A percentile compares a stretch with the other conserved stretches of the same genome.
Conservation (phyloP, 2,888 invertebrate genomes). For the Platerodrilus igneus region DNA sequence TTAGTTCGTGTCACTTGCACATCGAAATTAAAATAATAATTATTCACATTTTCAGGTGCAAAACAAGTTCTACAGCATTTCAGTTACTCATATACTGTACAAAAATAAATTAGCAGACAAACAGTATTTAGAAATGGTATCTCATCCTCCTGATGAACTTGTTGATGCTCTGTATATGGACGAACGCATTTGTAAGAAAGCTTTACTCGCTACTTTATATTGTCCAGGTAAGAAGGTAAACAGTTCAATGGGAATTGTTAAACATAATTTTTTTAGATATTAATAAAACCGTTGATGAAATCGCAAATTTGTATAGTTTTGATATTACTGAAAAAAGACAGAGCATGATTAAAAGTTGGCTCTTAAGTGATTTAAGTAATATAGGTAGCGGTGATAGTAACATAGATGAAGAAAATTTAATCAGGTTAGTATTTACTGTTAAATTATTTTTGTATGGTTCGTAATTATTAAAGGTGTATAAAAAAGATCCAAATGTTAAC, state of each 20-base stretch:
- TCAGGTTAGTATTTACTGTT: slow-evolving; percentile 29
- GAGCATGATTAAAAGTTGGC: slow-evolving; percentile 45
- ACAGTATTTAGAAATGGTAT: slow-evolving; percentile 46
- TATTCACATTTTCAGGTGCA: slow-evolving; percentile 49
- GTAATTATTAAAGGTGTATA: too few species aligned
- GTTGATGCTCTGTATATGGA: slow-evolving; percentile 50
- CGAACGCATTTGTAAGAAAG: slow-evolving; percentile 47
- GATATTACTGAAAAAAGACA: slow-evolving; percentile 43
- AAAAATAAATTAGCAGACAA: slow-evolving; percentile 45
- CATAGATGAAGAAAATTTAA: slow-evolving; percentile 28
- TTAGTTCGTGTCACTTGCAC: too few species aligned
- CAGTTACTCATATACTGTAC: slow-evolving; percentile 49
- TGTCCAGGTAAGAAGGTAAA: slow-evolving; percentile 38
- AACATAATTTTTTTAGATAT: slow-evolving; percentile 41
- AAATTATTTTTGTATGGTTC: too few species aligned
- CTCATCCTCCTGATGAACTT: slow-evolving; percentile 43
- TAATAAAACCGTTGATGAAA: slow-evolving; percentile 48
- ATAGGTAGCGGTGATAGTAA: background rate
- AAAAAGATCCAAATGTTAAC: too few species aligned
- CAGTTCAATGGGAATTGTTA: background rate
- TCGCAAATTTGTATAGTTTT: slow-evolving; percentile 46
- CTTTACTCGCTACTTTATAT: slow-evolving; percentile 34
- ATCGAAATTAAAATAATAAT: too few species aligned
- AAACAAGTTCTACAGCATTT: slow-evolving; percentile 47
- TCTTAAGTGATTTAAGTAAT: slow-evolving; percentile 29